Percentiles rank a stretch among this genome's conserved stretches.
Evolutionary conservation across 35 echinoderm and acorn worm species (phyloP).

Genomic region (Acanthaster planci): DNA sequence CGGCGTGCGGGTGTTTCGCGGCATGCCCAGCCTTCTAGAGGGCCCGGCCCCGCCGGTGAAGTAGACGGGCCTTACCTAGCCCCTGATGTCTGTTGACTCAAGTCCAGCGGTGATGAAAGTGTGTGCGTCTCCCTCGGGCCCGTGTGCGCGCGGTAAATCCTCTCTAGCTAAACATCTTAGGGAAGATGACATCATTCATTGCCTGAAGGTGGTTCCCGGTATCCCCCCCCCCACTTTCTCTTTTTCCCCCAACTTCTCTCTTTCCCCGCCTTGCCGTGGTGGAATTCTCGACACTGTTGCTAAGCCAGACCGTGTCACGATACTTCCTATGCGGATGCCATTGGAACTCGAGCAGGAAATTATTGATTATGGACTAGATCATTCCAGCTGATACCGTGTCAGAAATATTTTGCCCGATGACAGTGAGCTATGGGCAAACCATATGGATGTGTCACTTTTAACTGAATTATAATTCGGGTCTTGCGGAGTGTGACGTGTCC

Average conservation of each 20-base stretch:
- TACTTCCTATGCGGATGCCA: slow-evolving; percentile 17
- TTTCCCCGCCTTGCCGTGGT: not conserved
- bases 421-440: slow-evolving; percentile 1
- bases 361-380: slow-evolving; percentile 26
- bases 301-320: slow-evolving; percentile 4
- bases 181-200: slow-evolving; percentile 16
- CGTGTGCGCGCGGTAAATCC: not conserved
- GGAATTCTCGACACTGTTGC: slow-evolving; percentile 4
- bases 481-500: too few species aligned
- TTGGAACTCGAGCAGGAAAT: slow-evolving; percentile 30
- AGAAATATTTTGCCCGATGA: slow-evolving; percentile 20
- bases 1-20: not conserved
- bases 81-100: slow-evolving; percentile 19
- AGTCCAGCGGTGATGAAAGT: slow-evolving; percentile 23
- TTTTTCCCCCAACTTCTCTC: not conserved
- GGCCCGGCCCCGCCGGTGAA: not conserved
- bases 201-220: slow-evolving; percentile 3
- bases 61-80: not conserved
- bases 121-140: not conserved
- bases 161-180: slow-evolving; percentile 20
- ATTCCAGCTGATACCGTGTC: slow-evolving; percentile 23
- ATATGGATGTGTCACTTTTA: slow-evolving; percentile 1
- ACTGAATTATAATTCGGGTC: too few species aligned
- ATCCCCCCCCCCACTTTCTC: not conserved
- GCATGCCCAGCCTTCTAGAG: not conserved